Evolutionary conservation across 2,888 invertebrate genomes (phyloP), one percentile per base, ranked within the genome.

Genomic region (Maniola hyperantus): DNA sequence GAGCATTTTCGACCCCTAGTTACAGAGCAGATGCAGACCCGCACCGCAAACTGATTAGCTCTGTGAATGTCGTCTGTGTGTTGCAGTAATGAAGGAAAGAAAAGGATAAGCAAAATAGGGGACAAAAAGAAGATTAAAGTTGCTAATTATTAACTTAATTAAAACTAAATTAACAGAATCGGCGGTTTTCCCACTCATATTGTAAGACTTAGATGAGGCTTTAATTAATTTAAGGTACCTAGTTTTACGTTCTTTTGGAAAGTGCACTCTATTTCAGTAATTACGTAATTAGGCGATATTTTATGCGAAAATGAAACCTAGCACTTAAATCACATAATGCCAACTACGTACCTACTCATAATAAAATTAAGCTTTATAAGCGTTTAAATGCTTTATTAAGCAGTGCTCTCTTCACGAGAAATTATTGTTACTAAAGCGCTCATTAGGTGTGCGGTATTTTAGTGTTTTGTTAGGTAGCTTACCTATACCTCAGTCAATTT

Each of bases 361-460:
- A 59, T 10, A 33, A n/a, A 48, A 59, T 46, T 34, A 15, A 59
- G 33, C 46, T 46, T 46, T 44, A 26, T 20, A 58, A 59, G 44
- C 55, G n/a, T 59, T 59, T 59, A 44, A 54, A 58, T 44, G 59
- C 59, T 59, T 59, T 59, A 48, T 34, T 34, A 48, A 48, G 59
- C 48, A 15, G 15, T 48, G 33, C 34, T 46, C 59, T 34, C 33
- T 59, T 10, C 59, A n/a, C 33, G 46, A n/a, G 59, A 34, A 34
- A 48, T 48, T 59, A 48, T 48, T 59, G 59, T 48, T 48, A 48
- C 59, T 59, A 59, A 48, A 59, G 34, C 59, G 59, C 48, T 48
- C 59, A 59, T 59, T 59, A 59, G 15, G 46, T 15, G 15, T 48
- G 59, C 46, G 59, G 46, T 59, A 59, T 48, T 48, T 59, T 48